Percentiles rank a stretch among this genome's conserved stretches.
These are phyloP conservation scores for Urocitellus parryii DNA, from an alignment of 2,113 vertebrate genomes.

Conservation along the genomic window DNA sequence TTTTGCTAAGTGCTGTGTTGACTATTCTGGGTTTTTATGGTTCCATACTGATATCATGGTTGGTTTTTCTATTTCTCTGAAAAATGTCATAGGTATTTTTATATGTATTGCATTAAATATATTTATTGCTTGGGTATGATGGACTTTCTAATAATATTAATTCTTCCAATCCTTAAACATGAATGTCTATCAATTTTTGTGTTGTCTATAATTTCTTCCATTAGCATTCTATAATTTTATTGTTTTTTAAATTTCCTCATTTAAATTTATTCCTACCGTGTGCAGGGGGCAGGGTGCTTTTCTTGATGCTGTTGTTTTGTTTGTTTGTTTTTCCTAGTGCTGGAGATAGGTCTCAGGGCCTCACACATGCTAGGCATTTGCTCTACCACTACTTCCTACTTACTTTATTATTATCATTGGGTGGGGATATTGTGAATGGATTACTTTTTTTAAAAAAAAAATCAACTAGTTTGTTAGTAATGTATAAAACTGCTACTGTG, in stretches of 20 bases:
- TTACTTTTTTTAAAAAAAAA: neutral
- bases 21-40: neutral
- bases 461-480: neutral
- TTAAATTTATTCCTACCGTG: too few relatives aligned
- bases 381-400: neutral
- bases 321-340: neutral
- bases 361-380: neutral
- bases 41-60: neutral
- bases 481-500: neutral
- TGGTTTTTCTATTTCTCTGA: neutral
- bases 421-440: neutral
- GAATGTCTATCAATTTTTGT: neutral
- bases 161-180: neutral
- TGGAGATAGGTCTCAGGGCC: neutral
- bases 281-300: too few relatives aligned
- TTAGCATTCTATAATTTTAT: too few relatives aligned
- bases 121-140: too few relatives aligned
- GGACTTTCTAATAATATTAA: too few relatives aligned
- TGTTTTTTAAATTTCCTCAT: too few relatives aligned
- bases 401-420: neutral
- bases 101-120: neutral
- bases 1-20: neutral
- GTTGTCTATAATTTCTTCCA: neutral
- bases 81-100: neutral
- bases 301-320: neutral